A percentile compares a stretch with the other conserved stretches of the same genome.
phyloP scores from a whole-genome alignment of 2,888 invertebrate species.

The Mythimna loreyi region DNA sequence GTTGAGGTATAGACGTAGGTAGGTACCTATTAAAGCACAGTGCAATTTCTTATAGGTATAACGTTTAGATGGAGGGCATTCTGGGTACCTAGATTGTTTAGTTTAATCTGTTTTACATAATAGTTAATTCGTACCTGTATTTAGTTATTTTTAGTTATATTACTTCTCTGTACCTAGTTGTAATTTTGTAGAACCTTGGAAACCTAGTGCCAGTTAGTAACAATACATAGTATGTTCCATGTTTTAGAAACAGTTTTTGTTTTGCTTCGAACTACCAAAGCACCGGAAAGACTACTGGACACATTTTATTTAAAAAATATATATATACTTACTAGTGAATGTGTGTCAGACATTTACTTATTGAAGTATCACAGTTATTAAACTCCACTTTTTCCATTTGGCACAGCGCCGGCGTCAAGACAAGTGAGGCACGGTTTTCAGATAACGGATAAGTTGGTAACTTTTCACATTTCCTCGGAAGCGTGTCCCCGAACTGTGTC shows the following conservation, averaged over 20 bases:
- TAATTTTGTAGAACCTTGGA: constrained; percentile 34
- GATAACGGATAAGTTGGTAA: constrained; percentile 86
- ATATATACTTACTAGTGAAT: constrained; percentile 53
- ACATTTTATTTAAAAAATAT: constrained; percentile 8
- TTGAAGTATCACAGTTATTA: constrained; percentile 68
- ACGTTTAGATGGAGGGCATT: too few relatives aligned
- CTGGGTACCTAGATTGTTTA: background rate
- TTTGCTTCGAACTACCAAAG: constrained; percentile 13
- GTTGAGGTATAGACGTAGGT: too few relatives aligned
- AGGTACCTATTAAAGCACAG: too few relatives aligned
- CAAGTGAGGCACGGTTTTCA: constrained; percentile 82
- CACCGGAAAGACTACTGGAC: too few relatives aligned
- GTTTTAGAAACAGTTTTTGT: constrained; percentile 33
- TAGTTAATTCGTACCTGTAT: background rate
- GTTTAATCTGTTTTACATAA: background rate
- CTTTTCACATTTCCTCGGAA: constrained; percentile 86
- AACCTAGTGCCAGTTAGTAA: constrained; percentile 34
- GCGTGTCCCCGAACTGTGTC: constrained; percentile 72
- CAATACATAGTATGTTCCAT: constrained; percentile 6
- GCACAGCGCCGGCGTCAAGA: constrained; percentile 78
- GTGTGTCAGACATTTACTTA: constrained; percentile 37
- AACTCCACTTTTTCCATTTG: constrained; percentile 81
- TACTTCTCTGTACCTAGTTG: constrained; percentile 21
- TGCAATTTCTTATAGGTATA: too few relatives aligned
- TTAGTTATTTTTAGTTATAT: constrained; percentile 30